Conservation (phyloP, 2,888 invertebrate species). For the Alcis repandata region DNA sequence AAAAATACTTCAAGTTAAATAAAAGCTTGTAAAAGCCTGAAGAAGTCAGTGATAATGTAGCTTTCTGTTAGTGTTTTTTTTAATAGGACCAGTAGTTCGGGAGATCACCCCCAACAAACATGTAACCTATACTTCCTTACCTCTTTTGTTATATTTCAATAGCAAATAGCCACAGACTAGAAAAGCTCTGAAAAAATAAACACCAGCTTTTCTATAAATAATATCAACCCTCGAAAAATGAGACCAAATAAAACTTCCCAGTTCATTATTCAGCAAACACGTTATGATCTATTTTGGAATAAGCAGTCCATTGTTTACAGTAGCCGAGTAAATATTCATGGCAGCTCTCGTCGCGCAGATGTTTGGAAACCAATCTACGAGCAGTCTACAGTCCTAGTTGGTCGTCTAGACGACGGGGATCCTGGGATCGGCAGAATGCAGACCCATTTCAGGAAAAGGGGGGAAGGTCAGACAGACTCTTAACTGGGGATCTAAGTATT, state of each 20-base stretch:
- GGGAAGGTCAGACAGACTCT: conserved; percentile 45
- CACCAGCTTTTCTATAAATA: neutral
- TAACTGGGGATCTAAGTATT: conserved; percentile 39
- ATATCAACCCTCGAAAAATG: conserved; percentile 18
- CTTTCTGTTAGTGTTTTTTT: too few species aligned
- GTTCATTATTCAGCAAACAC: conserved; percentile 16
- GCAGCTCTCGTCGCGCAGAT: conserved; percentile 57
- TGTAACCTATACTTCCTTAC: too few species aligned
- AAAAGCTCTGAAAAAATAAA: neutral
- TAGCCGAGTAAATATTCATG: conserved; percentile 51
- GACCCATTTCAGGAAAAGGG: conserved; percentile 51
- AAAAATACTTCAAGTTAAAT: too few species aligned
- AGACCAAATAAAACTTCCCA: conserved; percentile 22
- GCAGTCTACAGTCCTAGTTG: conserved; percentile 49
- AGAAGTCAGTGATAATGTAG: too few species aligned
- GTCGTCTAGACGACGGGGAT: conserved; percentile 69
- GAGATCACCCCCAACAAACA: too few species aligned
- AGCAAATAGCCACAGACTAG: too few species aligned
- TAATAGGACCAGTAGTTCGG: too few species aligned
- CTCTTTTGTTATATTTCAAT: too few species aligned
- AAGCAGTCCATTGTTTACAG: conserved; percentile 53
- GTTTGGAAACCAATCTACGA: conserved; percentile 55
- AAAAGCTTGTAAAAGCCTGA: too few species aligned
- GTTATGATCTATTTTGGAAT: conserved; percentile 29
- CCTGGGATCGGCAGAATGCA: conserved; percentile 52